phyloP scores from a whole-genome alignment of 2,797 vertebrate species.

The Rachycentron canadum region DNA sequence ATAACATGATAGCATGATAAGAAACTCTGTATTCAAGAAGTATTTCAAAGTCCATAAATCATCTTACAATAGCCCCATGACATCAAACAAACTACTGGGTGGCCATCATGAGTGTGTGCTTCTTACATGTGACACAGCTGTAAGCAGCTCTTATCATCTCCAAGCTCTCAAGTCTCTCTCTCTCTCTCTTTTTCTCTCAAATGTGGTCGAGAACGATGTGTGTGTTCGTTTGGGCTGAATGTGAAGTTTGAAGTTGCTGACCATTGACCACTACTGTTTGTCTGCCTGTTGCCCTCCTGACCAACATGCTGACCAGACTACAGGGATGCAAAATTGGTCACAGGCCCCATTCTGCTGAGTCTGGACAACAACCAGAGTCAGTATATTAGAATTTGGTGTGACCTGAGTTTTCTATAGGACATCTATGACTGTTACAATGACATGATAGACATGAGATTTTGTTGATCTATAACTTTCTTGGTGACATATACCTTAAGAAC shows the following conservation, averaged over 20 bases:
- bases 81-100: constrained; percentile 37
- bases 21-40: constrained; percentile 1
- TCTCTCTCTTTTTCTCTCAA: background rate
- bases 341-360: background rate
- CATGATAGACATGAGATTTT: background rate
- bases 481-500: background rate
- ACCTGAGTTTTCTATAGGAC: background rate
- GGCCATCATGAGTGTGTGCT: constrained; percentile 23
- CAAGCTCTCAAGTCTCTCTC: background rate
- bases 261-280: constrained; percentile 60
- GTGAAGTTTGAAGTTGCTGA: constrained; percentile 22
- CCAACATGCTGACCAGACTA: constrained; percentile 51
- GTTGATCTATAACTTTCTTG: background rate
- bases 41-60: constrained; percentile 10
- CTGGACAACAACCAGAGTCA: background rate
- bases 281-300: constrained; percentile 53
- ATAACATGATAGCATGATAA: background rate
- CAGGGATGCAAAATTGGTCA: constrained; percentile 9
- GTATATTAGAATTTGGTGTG: background rate
- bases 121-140: background rate
- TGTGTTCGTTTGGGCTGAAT: constrained; percentile 38
- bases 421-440: too few relatives aligned
- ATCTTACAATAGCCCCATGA: background rate
- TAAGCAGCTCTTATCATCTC: constrained; percentile 26
- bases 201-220: constrained; percentile 9